Conservation (phyloP, 2,888 invertebrate genomes). For the Zaprionus obscuricornis region DNA sequence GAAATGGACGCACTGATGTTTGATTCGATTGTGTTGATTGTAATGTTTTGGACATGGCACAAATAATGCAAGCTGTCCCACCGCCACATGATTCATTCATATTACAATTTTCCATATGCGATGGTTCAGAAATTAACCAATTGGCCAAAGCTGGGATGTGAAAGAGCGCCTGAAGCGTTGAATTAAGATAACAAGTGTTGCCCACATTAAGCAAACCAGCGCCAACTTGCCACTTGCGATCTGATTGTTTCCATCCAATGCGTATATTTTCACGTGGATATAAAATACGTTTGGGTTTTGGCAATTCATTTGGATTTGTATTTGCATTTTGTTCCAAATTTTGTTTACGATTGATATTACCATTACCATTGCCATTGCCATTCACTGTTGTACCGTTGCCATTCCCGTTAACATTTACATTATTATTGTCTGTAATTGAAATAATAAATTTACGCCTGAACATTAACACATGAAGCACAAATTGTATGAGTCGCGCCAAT, state of each 20-base stretch:
- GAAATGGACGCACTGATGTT: conserved; percentile 90
- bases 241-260: conserved; percentile 90
- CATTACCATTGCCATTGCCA: conserved; percentile 8
- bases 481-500: conserved; percentile 40
- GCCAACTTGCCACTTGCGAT: conserved; percentile 91
- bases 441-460: conserved; percentile 39
- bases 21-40: conserved; percentile 87
- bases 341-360: conserved; percentile 48
- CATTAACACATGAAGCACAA: conserved; percentile 61
- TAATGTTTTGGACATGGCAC: conserved; percentile 92
- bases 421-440: conserved; percentile 62
- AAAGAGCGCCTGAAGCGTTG: conserved; percentile 95
- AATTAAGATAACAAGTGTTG: conserved; percentile 99
- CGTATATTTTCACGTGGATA: conserved; percentile 92
- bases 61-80: conserved; percentile 88
- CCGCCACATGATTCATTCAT: conserved; percentile 84
- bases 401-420: neutral
- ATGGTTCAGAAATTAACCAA: conserved; percentile 91
- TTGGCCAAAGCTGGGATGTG: conserved; percentile 95
- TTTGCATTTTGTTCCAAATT: conserved; percentile 34
- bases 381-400: no score
- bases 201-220: conserved; percentile 97
- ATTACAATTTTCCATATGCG: conserved; percentile 90
- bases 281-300: conserved; percentile 91
- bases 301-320: conserved; percentile 87